Conservation (phyloP, 1,140 invertebrate genomes). For the Lepidurus packardi region DNA sequence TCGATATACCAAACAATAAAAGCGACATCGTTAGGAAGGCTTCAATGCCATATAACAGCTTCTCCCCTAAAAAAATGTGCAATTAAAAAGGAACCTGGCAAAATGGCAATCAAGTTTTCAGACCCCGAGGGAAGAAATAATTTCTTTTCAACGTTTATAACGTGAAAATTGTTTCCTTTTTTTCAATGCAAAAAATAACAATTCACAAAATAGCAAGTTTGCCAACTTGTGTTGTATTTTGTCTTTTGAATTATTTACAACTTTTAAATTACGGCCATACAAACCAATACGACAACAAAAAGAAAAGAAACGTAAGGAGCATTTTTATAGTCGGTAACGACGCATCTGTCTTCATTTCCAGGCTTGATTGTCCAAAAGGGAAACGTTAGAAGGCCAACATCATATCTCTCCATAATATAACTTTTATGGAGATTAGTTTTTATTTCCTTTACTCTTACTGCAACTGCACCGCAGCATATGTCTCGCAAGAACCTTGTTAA, state of each 20-base stretch:
- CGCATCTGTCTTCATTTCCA: constrained; percentile 18
- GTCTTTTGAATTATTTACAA: not conserved
- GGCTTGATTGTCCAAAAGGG: not conserved
- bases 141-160: no score
- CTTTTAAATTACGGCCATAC: not conserved
- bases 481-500: not conserved
- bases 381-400: not conserved
- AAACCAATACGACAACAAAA: not conserved
- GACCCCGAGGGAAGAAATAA: not conserved
- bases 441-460: not conserved
- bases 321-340: not conserved
- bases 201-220: no score
- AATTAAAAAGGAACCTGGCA: not conserved
- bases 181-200: no score
- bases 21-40: constrained; percentile 1
- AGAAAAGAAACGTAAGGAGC: not conserved
- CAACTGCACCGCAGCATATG: constrained; percentile 7
- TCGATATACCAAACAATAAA: constrained; percentile 11
- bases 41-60: not conserved
- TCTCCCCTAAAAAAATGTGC: not conserved
- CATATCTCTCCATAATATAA: not conserved
- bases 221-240: not conserved
- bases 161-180: no score
- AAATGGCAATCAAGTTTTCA: not conserved
- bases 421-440: not conserved